Percentiles rank a stretch among this genome's conserved stretches.
Evolutionary conservation across 2,888 invertebrate species (phyloP).

Genomic region (Hirtodrosophila histrioides): DNA sequence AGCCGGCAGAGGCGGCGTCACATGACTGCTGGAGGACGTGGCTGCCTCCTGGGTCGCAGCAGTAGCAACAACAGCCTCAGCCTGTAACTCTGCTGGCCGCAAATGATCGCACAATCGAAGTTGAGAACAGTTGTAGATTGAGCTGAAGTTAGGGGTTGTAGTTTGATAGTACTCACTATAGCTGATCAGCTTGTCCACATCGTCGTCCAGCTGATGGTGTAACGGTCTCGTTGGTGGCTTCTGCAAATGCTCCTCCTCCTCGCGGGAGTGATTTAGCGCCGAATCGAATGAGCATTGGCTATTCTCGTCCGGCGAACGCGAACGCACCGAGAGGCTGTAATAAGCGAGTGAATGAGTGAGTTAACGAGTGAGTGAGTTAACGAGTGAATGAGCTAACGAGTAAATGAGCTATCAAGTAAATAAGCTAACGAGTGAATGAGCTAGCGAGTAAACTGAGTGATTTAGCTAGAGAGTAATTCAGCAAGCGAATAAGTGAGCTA

Average conservation of each 20-base stretch:
- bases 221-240: conserved; percentile 38
- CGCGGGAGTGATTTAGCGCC: conserved; percentile 93
- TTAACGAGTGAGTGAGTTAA: neutral
- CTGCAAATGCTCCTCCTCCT: conserved; percentile 87
- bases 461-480: too few relatives aligned
- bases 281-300: conserved; percentile 93
- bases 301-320: conserved; percentile 90
- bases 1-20: conserved; percentile 10
- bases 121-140: conserved; percentile 17
- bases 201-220: conserved; percentile 69
- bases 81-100: conserved; percentile 37
- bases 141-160: conserved; percentile 18
- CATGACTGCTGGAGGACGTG: conserved; percentile 23
- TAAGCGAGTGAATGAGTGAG: neutral
- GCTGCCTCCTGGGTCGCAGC: conserved; percentile 28
- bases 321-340: conserved; percentile 88
- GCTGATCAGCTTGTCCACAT: conserved; percentile 76
- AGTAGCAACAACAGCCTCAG: conserved; percentile 22
- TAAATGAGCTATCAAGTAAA: too few relatives aligned
- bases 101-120: conserved; percentile 15
- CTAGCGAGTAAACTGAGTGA: too few relatives aligned
- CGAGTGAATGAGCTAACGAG: too few relatives aligned
- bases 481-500: too few relatives aligned
- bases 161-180: conserved; percentile 77
- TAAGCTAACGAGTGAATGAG: too few relatives aligned